Percentiles rank a stretch among this genome's conserved stretches.
These are phyloP conservation scores for Gasterosteus nipponicus DNA, from an alignment of 2,113 vertebrate species.

Conservation along the genomic window DNA sequence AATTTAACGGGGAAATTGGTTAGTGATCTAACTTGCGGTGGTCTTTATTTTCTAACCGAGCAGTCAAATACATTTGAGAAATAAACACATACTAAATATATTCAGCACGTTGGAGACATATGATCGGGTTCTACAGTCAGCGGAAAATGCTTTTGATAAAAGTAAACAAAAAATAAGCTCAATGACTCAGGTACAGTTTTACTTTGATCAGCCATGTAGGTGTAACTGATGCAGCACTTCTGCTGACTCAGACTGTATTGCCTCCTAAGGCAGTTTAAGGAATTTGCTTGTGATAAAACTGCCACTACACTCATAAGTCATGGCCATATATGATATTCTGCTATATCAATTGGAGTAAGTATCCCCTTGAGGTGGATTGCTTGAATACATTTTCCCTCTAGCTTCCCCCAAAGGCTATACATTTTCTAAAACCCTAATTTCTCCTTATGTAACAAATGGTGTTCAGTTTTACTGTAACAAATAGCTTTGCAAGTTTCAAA, in stretches of 20 bases:
- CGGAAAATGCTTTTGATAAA: background rate
- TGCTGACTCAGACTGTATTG: slow-evolving; percentile 10
- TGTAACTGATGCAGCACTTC: slow-evolving; percentile 22
- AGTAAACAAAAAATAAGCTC: background rate
- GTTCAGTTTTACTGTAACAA: background rate
- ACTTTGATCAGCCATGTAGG: slow-evolving; percentile 26
- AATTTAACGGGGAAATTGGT: no score
- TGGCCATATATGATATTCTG: background rate
- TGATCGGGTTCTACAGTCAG: background rate
- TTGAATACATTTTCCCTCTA: slow-evolving; percentile 18
- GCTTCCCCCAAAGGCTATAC: background rate
- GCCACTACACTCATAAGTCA: background rate
- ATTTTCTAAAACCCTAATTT: slow-evolving; percentile 6
- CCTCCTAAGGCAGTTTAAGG: background rate
- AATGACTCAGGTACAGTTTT: background rate
- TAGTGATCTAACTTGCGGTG: background rate
- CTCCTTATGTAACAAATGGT: background rate
- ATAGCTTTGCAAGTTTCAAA: background rate
- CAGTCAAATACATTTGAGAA: background rate
- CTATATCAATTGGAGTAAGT: background rate
- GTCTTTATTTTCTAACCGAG: background rate
- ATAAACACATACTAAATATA: background rate
- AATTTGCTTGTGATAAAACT: slow-evolving; percentile 20
- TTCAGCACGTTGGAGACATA: background rate
- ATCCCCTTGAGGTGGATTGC: background rate